phyloP scores from a whole-genome alignment of 1,140 invertebrate genomes.

The Neelides sp. region DNA sequence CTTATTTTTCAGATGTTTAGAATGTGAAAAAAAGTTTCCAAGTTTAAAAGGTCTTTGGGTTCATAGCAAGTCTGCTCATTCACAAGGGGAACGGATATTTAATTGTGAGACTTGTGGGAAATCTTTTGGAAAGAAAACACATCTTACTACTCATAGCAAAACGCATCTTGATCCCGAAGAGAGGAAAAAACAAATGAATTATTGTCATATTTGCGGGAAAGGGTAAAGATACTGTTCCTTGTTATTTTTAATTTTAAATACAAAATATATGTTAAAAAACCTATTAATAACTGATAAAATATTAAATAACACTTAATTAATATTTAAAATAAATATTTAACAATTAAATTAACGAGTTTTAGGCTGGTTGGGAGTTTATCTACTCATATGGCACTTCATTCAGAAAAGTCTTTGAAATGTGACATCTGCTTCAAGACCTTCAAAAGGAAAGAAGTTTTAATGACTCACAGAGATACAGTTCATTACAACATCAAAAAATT shows the following conservation, averaged over 20 bases:
- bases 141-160: constrained; percentile 16
- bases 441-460: constrained; percentile 22
- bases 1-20: constrained; percentile 12
- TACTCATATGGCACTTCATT: constrained; percentile 17
- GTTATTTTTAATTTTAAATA: neutral
- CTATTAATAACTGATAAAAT: too few species aligned
- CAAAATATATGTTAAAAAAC: too few species aligned
- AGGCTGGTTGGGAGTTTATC: constrained; percentile 7
- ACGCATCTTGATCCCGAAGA: constrained; percentile 20
- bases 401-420: constrained; percentile 17
- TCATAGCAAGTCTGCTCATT: constrained; percentile 21
- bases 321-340: too few species aligned
- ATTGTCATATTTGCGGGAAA: constrained; percentile 16
- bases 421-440: constrained; percentile 18
- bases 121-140: constrained; percentile 16
- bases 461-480: constrained; percentile 10
- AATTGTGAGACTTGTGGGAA: constrained; percentile 16
- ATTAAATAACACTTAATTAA: too few species aligned
- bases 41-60: constrained; percentile 25
- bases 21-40: constrained; percentile 19
- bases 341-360: too few species aligned
- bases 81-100: constrained; percentile 3
- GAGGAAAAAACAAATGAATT: constrained; percentile 12
- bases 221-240: constrained; percentile 1
- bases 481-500: constrained; percentile 49